phyloP scores from a whole-genome alignment of 2,888 invertebrate species.

The Cheilosia impressa region DNA sequence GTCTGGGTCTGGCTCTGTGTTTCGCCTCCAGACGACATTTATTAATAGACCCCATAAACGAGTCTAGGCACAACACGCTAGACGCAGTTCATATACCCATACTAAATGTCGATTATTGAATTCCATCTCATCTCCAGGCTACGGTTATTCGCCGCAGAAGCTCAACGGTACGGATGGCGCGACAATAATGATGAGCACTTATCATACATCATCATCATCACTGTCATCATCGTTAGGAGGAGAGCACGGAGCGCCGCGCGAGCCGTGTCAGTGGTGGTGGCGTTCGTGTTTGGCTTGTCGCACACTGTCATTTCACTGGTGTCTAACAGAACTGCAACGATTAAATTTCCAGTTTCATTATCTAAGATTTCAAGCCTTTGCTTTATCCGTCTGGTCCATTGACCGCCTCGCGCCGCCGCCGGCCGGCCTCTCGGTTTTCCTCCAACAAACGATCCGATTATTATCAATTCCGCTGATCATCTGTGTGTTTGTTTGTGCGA shows the following conservation, averaged over 20 bases:
- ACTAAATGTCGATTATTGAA: constrained; percentile 44
- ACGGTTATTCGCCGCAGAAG: constrained; percentile 34
- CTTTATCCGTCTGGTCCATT: constrained; percentile 1
- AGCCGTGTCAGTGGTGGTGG: no score
- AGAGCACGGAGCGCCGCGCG: no score
- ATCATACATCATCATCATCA: constrained; percentile 17
- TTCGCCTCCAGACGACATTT: constrained; percentile 50
- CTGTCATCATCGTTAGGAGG: constrained; percentile 6
- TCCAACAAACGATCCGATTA: constrained; percentile 36
- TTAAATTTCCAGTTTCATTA: constrained; percentile 30
- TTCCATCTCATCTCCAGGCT: constrained; percentile 25
- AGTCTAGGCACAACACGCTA: constrained; percentile 53
- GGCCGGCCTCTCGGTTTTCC: background rate
- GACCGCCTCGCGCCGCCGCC: background rate
- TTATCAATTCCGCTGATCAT: constrained; percentile 12
- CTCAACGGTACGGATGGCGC: constrained; percentile 26
- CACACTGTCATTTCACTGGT: background rate
- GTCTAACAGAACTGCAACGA: background rate
- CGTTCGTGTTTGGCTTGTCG: no score
- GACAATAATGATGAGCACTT: constrained; percentile 54
- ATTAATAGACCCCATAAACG: constrained; percentile 63
- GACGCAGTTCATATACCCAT: constrained; percentile 53
- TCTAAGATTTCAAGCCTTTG: constrained; percentile 12
- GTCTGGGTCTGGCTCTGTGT: constrained; percentile 42
- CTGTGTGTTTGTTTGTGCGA: background rate